Evolutionary conservation across 1,140 invertebrate species (phyloP), one percentile per base, ranked within the genome.

Genomic region (Drosophila orosa): DNA sequence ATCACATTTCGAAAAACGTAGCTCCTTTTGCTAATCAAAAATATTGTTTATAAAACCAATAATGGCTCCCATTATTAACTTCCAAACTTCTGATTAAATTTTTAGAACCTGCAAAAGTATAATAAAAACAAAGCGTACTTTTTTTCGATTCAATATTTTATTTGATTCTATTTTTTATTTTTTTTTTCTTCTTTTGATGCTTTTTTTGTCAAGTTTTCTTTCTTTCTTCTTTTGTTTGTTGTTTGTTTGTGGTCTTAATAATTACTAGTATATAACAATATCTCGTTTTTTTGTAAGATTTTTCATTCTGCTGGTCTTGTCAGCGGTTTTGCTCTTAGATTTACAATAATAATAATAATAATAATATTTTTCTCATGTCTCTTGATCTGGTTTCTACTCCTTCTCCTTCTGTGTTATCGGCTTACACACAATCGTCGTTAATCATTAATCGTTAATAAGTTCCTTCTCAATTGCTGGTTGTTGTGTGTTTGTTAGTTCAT

Each of bases 211-310:
- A 80, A 74, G 60, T 72, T 83, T 89, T 79, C 48, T 81, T 78
- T 84, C 60, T 80, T 66, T 82, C 89, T 90, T 90, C 76, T 84
- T 69, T 83, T 80, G 67, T 77, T 80, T 71, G 66, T 69, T 69
- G 66, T 87, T 77, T 83, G 80, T 76, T 90, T 80, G 79, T 90
- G 74, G 80, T 80, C 85, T 90, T 90, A 90, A 68, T 59, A 74
- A 76, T 89, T 90, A 85, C 80, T 90, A 90, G 87, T 90, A 91
- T 91, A 91, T 91, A 91, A 91, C 90, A 91, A 91, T 91, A 91
- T 91, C 81, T 86, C 89, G 48, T 91, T 91, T 91, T 90, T 90
- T 91, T 80, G 73, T 80, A 89, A 86, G 83, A 86, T 86, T 81
- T 91, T 78, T 74, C 82, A 90, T 90, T 84, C 76, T 91, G 90